Evolutionary conservation across 2,888 invertebrate species (phyloP).

Genomic region (Acronicta psi): DNA sequence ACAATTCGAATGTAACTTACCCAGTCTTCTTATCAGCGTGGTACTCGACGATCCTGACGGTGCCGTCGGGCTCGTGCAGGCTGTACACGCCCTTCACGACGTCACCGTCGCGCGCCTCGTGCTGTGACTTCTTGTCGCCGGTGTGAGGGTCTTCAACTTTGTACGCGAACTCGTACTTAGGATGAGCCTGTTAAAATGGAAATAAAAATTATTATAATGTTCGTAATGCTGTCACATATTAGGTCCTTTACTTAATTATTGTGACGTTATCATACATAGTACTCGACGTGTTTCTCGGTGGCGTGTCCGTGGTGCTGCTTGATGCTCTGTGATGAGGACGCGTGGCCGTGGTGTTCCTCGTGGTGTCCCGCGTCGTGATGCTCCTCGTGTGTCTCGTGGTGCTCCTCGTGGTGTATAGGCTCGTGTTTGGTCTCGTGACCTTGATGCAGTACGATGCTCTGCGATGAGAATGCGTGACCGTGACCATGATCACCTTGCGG

Average conservation of each 20-base stretch:
- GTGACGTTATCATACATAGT: constrained; percentile 40
- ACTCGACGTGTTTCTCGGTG: constrained; percentile 49
- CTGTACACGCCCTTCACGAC: constrained; percentile 88
- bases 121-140: constrained; percentile 84
- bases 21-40: constrained; percentile 73
- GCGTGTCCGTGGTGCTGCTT: constrained; percentile 18
- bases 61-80: constrained; percentile 76
- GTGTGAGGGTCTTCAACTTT: constrained; percentile 84
- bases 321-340: constrained; percentile 4
- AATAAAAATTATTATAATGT: neutral
- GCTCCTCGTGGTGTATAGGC: constrained; percentile 9
- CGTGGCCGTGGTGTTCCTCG: constrained; percentile 17
- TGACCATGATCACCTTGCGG: constrained; percentile 53
- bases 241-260: no score
- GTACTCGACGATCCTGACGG: constrained; percentile 53
- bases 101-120: constrained; percentile 85
- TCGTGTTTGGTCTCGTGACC: constrained; percentile 43
- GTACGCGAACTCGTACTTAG: constrained; percentile 83
- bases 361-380: constrained; percentile 4
- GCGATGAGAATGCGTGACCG: constrained; percentile 65
- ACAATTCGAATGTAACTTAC: no score
- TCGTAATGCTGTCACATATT: no score
- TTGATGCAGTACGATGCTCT: constrained; percentile 65
- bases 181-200: constrained; percentile 65
- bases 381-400: constrained; percentile 19